These are phyloP conservation scores for Samia ricini DNA, from an alignment of 1,140 invertebrate genomes.

Conservation along the genomic window DNA sequence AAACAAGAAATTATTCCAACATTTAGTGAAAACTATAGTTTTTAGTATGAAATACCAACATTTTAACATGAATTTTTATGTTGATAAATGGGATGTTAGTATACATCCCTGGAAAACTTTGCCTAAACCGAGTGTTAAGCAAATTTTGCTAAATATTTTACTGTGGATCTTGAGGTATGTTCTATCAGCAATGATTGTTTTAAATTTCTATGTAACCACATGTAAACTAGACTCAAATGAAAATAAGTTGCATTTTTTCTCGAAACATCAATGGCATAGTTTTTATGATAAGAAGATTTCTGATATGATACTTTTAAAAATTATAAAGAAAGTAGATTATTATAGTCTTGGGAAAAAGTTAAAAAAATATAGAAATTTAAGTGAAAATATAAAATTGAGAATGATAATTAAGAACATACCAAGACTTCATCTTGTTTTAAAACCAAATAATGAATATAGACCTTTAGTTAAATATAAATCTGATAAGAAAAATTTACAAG, in stretches of 20 bases:
- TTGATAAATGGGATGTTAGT: constrained; percentile 57
- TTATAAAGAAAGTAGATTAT: constrained; percentile 45
- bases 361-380: constrained; percentile 33
- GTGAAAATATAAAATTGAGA: constrained; percentile 43
- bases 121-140: constrained; percentile 9
- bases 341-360: constrained; percentile 44
- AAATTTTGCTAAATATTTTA: constrained; percentile 42
- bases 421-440: constrained; percentile 66
- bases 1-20: constrained; percentile 63
- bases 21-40: constrained; percentile 44
- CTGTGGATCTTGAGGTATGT: constrained; percentile 59
- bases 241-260: constrained; percentile 68
- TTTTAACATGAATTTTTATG: constrained; percentile 36
- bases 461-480: constrained; percentile 70
- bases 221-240: constrained; percentile 68
- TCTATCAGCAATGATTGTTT: constrained; percentile 56
- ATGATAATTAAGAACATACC: constrained; percentile 51
- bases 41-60: constrained; percentile 65
- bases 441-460: constrained; percentile 58
- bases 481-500: constrained; percentile 27
- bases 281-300: constrained; percentile 60
- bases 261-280: constrained; percentile 70
- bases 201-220: constrained; percentile 72
- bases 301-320: constrained; percentile 43
- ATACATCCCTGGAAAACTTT: constrained; percentile 40